Evolutionary conservation across 37 sponge, comb jelly and placozoan genomes (phyloP), one percentile per base, ranked within the genome.

Genomic region (Crambe crambe): DNA sequence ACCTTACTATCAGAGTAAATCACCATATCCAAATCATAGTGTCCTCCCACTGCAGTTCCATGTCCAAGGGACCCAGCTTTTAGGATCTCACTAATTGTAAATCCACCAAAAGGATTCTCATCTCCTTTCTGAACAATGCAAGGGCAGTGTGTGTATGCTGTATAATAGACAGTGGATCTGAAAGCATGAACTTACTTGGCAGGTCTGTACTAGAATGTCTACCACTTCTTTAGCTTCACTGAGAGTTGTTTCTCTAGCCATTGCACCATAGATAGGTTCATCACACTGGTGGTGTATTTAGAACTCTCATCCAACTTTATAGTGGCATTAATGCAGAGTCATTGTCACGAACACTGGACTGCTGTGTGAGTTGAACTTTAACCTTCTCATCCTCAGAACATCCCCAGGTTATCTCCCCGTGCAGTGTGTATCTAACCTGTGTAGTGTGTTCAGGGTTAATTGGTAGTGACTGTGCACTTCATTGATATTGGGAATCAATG

Each of bases 21-120:
- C 8, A 88, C 79, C 25, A 88, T 31, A 60, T 88, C 89, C 34
- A 88, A 42, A 42, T 87, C 88, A 81, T 69, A 87, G 41, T 83
- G 23, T 25, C 83, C 83, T 30, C 3, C 72, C 5, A 88, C 89
- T 41, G 79, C 65, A 17, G 89, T 88, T 15, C 89, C 89, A 51
- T 88, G 78, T 22, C 89, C 89, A n/a, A 88, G 12, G 12, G 83
- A 82, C 0, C 89, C 89, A 47, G 72, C 89, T 22, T 78, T 73
- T 42, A 73, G 0, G 3, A 88, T 56, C 37, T 88, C 78, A 74
- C 40, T 68, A n/a, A 83, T 23, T 42, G 18, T 72, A 30, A 43
- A n/a, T 3, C 38, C 31, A 10, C 51, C 51, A 47, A 6, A 6
- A 47, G 12, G n/a, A n/a, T n/a, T n/a, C n/a, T n/a, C 12, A 47